Evolutionary conservation across 2,797 vertebrate genomes (phyloP).

Genomic region (Cryptoprocta ferox): DNA sequence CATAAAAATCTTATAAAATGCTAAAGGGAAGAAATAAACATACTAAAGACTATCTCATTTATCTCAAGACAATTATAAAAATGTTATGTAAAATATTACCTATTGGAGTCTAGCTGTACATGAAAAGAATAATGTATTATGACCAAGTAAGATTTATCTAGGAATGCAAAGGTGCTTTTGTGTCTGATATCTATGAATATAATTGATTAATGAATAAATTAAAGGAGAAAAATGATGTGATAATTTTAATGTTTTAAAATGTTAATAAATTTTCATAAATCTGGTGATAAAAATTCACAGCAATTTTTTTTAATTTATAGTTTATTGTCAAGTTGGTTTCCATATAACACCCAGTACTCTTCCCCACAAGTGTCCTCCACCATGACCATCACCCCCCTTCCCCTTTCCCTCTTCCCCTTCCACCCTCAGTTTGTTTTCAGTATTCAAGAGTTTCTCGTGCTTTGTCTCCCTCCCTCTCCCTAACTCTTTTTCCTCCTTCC

Average conservation of each 20-base stretch:
- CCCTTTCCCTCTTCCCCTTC: too few relatives aligned
- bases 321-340: too few relatives aligned
- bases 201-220: neutral
- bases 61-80: constrained; percentile 24
- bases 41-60: neutral
- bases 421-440: too few relatives aligned
- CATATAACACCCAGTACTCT: too few relatives aligned
- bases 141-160: neutral
- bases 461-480: too few relatives aligned
- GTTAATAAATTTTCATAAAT: neutral
- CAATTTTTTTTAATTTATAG: too few relatives aligned
- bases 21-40: neutral
- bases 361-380: too few relatives aligned
- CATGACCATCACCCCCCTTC: too few relatives aligned
- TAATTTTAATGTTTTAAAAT: neutral
- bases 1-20: neutral
- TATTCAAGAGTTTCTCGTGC: too few relatives aligned
- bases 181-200: neutral
- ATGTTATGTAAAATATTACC: neutral
- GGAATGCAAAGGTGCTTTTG: neutral
- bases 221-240: neutral
- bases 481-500: too few relatives aligned
- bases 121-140: neutral
- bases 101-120: neutral
- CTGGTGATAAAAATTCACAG: neutral